phyloP scores from a whole-genome alignment of 2,797 vertebrate species.

The Phaenicophaeus curvirostris region DNA sequence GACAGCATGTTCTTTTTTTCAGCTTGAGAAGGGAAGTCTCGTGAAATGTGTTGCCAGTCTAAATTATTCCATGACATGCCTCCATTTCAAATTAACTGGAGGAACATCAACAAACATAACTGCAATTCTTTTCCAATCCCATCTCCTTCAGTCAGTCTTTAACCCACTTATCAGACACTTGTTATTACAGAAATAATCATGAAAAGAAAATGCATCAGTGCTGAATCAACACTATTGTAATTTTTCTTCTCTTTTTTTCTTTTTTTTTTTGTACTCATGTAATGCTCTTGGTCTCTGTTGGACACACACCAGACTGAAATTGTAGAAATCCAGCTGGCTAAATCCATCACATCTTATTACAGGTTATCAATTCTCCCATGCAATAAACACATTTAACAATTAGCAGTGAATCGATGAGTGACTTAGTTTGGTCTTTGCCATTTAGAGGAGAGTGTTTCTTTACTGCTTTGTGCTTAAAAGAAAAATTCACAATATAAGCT shows the following conservation, averaged over 20 bases:
- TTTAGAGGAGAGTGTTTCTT: neutral
- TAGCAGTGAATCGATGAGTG: conserved; percentile 36
- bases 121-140: conserved; percentile 29
- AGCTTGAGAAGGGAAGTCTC: neutral
- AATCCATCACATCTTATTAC: conserved; percentile 38
- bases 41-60: neutral
- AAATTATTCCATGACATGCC: conserved; percentile 38
- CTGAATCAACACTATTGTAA: conserved; percentile 47
- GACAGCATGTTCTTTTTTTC: neutral
- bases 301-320: conserved; percentile 42
- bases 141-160: conserved; percentile 32
- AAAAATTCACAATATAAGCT: neutral
- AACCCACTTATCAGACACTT: conserved; percentile 52
- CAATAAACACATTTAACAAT: conserved; percentile 64
- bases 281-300: conserved; percentile 42
- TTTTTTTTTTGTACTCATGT: neutral
- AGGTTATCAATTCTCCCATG: conserved; percentile 50
- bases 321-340: conserved; percentile 52
- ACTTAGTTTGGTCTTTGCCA: neutral
- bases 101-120: conserved; percentile 28
- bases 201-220: conserved; percentile 34
- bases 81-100: conserved; percentile 10
- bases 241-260: neutral
- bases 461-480: neutral
- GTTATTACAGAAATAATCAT: conserved; percentile 53